Conservation (phyloP, 2,888 invertebrate species). For the Lasioglossum malachurum region DNA sequence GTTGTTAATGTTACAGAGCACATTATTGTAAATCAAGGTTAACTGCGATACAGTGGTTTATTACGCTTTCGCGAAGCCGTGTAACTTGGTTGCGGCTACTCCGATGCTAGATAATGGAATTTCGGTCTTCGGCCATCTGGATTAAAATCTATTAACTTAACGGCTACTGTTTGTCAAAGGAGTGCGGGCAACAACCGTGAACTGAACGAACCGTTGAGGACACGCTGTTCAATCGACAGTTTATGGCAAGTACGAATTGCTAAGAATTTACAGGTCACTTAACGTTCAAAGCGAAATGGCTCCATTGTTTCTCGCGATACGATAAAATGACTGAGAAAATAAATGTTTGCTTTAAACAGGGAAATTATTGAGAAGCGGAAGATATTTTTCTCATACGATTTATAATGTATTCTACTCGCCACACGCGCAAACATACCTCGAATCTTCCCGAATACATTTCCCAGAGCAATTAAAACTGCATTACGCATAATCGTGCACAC, state of each 20-base stretch:
- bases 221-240: background rate
- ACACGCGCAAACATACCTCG: background rate
- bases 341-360: background rate
- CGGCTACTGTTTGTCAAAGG: slow-evolving; percentile 48
- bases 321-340: background rate
- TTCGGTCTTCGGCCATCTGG: slow-evolving; percentile 65
- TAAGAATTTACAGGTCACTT: background rate
- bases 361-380: background rate
- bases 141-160: slow-evolving; percentile 70
- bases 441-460: background rate
- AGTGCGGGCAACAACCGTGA: background rate
- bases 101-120: slow-evolving; percentile 75
- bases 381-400: background rate
- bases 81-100: slow-evolving; percentile 74
- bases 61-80: slow-evolving; percentile 76
- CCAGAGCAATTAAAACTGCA: background rate
- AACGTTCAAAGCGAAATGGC: background rate
- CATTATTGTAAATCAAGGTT: slow-evolving; percentile 82
- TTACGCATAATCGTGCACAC: background rate
- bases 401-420: no score
- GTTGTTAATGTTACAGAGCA: slow-evolving; percentile 78
- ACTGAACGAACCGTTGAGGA: background rate
- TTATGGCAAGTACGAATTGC: background rate
- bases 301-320: background rate
- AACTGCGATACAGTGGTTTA: slow-evolving; percentile 76